These are phyloP conservation scores for Standfussiana lucernea DNA, from an alignment of 2,888 invertebrate species.

Conservation along the genomic window DNA sequence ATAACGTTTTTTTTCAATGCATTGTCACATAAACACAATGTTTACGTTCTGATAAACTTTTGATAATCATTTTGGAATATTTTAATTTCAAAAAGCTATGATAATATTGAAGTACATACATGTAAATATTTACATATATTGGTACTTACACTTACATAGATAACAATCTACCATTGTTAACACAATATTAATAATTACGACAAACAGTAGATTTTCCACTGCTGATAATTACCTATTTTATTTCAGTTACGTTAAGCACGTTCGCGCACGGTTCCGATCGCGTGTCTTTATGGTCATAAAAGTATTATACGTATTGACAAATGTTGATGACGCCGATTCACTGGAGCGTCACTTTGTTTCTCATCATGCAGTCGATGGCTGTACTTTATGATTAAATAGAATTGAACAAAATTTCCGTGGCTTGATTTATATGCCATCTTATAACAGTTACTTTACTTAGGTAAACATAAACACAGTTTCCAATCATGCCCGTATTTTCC, in stretches of 20 bases:
- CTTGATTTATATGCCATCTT: conserved; percentile 2
- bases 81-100: background rate
- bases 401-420: conserved; percentile 28
- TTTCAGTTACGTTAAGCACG: conserved; percentile 42
- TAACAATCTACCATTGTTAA: conserved; percentile 40
- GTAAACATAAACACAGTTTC: background rate
- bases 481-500: background rate
- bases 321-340: conserved; percentile 5
- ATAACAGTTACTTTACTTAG: background rate
- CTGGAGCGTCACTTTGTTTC: background rate
- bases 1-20: conserved; percentile 13
- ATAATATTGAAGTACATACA: background rate
- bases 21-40: background rate
- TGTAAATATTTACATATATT: background rate
- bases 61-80: conserved; percentile 17
- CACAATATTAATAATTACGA: conserved; percentile 23
- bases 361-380: conserved; percentile 17
- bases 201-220: conserved; percentile 58
- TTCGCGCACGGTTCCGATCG: conserved; percentile 9
- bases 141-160: conserved; percentile 12
- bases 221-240: conserved; percentile 34
- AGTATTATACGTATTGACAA: conserved; percentile 17
- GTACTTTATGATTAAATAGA: conserved; percentile 16
- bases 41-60: conserved; percentile 36
- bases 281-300: background rate